These are phyloP conservation scores for Augochlorella aurata DNA, from an alignment of 2,888 invertebrate species.

Conservation along the genomic window DNA sequence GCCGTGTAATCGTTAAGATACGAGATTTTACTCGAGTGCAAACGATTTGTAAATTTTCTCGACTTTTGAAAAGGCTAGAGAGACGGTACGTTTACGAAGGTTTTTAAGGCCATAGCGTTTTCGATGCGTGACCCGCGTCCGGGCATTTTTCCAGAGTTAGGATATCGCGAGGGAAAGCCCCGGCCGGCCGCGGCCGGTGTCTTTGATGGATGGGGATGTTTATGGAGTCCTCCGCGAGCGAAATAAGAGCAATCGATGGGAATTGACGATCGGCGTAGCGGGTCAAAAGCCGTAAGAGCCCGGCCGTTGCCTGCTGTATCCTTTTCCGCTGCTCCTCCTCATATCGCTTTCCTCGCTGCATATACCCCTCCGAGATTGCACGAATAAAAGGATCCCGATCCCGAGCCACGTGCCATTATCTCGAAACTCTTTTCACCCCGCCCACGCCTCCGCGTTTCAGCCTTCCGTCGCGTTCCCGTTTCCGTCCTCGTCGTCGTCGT, in stretches of 20 bases:
- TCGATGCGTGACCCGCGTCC: too few species aligned
- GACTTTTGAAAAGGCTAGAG: too few species aligned
- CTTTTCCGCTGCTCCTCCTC: slow-evolving; percentile 14
- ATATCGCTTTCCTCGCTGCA: background rate
- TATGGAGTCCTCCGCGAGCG: slow-evolving; percentile 37
- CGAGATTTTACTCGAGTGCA: too few species aligned
- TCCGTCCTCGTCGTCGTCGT: background rate
- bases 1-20: too few species aligned
- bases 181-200: slow-evolving; percentile 23
- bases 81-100: too few species aligned
- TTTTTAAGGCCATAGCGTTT: too few species aligned
- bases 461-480: background rate
- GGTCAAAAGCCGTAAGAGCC: slow-evolving; percentile 24
- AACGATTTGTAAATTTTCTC: too few species aligned
- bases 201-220: slow-evolving; percentile 61
- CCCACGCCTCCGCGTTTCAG: background rate
- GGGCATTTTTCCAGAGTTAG: background rate
- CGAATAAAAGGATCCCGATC: slow-evolving; percentile 45
- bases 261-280: slow-evolving; percentile 51
- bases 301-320: background rate
- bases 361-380: slow-evolving; percentile 43
- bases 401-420: slow-evolving; percentile 50
- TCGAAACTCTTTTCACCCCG: slow-evolving; percentile 32
- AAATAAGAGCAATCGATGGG: slow-evolving; percentile 58
- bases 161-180: slow-evolving; percentile 26